These are phyloP conservation scores for Calosoma granatense DNA, from an alignment of 1,140 invertebrate genomes.

Conservation along the genomic window DNA sequence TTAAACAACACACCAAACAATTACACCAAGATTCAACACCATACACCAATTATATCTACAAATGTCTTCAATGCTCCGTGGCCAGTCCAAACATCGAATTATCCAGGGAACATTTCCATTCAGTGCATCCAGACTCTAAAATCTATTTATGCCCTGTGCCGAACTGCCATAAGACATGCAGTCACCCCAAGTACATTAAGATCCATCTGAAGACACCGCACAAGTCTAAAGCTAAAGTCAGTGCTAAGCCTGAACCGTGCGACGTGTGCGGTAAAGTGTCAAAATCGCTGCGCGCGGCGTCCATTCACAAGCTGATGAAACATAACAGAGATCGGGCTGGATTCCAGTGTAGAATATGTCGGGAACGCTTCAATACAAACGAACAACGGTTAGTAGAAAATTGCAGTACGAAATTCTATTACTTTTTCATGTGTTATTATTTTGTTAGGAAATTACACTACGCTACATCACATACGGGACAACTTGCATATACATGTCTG, in stretches of 20 bases:
- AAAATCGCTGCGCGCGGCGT: conserved; percentile 18
- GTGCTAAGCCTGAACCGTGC: conserved; percentile 12
- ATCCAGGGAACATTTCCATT: not conserved
- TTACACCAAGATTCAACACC: not conserved
- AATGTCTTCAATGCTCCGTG: not conserved
- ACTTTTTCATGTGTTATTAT: no score
- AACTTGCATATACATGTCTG: conserved; percentile 21
- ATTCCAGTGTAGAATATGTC: conserved; percentile 23
- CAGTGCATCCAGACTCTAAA: not conserved
- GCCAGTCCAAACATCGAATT: not conserved
- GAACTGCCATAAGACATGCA: conserved; percentile 17
- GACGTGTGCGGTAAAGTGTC: conserved; percentile 20
- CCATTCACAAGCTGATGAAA: conserved; percentile 22
- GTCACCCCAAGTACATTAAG: not conserved
- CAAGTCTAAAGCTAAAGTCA: not conserved
- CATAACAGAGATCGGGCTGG: conserved; percentile 19
- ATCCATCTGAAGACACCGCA: not conserved
- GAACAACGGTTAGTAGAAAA: conserved; percentile 19
- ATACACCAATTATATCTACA: not conserved
- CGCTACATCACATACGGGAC: conserved; percentile 18
- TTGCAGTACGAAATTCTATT: no score
- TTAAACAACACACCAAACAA: not conserved
- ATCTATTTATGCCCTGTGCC: conserved; percentile 21
- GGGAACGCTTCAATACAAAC: conserved; percentile 21
- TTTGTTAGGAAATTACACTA: conserved; percentile 21